Percentiles rank a stretch among this genome's conserved stretches.
Conservation (phyloP, 2,797 vertebrate genomes). For the Tangara arthus region DNA sequence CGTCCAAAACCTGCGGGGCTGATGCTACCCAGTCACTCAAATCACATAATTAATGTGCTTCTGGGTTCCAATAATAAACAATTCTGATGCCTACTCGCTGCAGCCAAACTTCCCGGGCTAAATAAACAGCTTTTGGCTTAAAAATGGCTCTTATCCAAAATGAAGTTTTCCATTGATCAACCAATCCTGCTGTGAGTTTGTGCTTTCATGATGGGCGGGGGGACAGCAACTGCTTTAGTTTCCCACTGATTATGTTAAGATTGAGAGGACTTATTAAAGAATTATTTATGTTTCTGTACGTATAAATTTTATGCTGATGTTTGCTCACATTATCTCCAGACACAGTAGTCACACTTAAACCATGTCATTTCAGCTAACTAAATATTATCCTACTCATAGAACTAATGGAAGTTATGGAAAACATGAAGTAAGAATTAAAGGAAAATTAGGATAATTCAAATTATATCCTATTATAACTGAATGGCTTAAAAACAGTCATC, state of each 20-base stretch:
- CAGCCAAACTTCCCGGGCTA: slow-evolving; percentile 36
- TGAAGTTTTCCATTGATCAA: background rate
- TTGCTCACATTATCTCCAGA: background rate
- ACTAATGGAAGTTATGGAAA: background rate
- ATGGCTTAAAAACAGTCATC: background rate
- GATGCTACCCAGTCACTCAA: slow-evolving; percentile 69
- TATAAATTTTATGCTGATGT: background rate
- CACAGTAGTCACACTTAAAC: background rate
- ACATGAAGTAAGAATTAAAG: background rate
- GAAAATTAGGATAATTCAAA: background rate
- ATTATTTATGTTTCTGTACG: slow-evolving; percentile 10
- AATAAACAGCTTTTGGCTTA: slow-evolving; percentile 34
- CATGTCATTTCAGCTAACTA: background rate
- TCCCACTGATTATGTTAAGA: slow-evolving; percentile 22
- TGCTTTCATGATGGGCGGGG: background rate
- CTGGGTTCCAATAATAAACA: slow-evolving; percentile 73
- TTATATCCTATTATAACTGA: background rate
- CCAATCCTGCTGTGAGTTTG: slow-evolving; percentile 19
- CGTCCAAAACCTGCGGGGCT: background rate
- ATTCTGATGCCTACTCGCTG: slow-evolving; percentile 26
- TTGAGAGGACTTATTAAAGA: slow-evolving; percentile 3
- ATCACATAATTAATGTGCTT: slow-evolving; percentile 67
- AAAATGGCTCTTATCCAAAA: slow-evolving; percentile 45
- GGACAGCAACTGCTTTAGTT: background rate
- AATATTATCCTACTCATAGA: background rate